These are phyloP conservation scores for Pasiphila rectangulata DNA, from an alignment of 2,888 invertebrate genomes.

Conservation along the genomic window DNA sequence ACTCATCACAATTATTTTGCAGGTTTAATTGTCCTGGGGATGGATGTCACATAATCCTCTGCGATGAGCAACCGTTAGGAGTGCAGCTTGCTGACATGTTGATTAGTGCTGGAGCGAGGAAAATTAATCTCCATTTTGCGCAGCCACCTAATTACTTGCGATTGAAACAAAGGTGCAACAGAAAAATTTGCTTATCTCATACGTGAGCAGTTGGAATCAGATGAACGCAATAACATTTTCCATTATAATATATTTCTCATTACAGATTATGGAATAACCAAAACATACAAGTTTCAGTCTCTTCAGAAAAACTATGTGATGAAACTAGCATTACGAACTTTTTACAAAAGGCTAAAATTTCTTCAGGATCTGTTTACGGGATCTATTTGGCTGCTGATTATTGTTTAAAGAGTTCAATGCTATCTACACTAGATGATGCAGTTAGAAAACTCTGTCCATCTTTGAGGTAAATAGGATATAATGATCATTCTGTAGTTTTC, in stretches of 20 bases:
- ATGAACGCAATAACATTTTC: no score
- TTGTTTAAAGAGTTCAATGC: neutral
- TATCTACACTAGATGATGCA: slow-evolving; percentile 8
- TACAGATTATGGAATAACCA: slow-evolving; percentile 33
- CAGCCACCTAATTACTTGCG: slow-evolving; percentile 24
- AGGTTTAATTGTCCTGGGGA: slow-evolving; percentile 41
- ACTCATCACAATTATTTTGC: slow-evolving; percentile 11
- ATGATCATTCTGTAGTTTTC: no score
- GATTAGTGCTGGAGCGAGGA: slow-evolving; percentile 46
- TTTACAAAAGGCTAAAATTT: slow-evolving; percentile 6
- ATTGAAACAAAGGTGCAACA: slow-evolving; percentile 31
- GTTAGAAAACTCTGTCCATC: slow-evolving; percentile 16
- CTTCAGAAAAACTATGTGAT: slow-evolving; percentile 17
- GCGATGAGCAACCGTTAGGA: slow-evolving; percentile 41
- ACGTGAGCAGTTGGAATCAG: no score
- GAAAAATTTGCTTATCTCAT: neutral
- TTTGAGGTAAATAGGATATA: slow-evolving; percentile 15
- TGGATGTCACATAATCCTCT: slow-evolving; percentile 42
- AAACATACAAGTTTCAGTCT: slow-evolving; percentile 26
- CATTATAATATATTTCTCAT: slow-evolving; percentile 1
- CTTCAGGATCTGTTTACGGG: slow-evolving; percentile 15
- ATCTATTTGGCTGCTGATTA: slow-evolving; percentile 18
- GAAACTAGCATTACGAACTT: slow-evolving; percentile 10
- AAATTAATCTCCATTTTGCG: slow-evolving; percentile 38
- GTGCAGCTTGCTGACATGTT: slow-evolving; percentile 44